Base-by-base conservation (phyloP, 2,113 vertebrate genomes). In the Meleagris gallopavo region DNA sequence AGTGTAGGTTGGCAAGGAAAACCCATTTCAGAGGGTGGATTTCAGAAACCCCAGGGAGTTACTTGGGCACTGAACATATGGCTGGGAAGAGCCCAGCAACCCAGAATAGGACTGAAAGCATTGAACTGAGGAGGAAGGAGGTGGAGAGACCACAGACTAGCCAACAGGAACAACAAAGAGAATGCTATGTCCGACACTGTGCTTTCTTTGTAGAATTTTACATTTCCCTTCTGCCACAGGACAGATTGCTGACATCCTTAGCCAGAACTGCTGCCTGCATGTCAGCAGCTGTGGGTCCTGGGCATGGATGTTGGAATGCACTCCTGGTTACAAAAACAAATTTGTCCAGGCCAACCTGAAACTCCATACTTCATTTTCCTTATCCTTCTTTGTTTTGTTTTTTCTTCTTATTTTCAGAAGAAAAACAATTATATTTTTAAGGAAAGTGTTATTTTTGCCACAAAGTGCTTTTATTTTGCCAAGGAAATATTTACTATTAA, bases 371-470 rank as follows among this genome's bases (percentile, higher is more conserved):
- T 83, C 7, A 83, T 96, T 92, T 92, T 70, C 16, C 55, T 92
- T 93, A 11, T 40, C 17, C 25, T 13, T 95, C 89, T 36, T 92
- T 76, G 10, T 16, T 34, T 61, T 52, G 14, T 94, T 81, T 46
- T 11, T 48, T 24, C 48, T 24, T 48, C 48, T 48, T 48, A 20
- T 50, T 50, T 65, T 78, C 55, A 64, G 52, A 16, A 89, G 78
- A 86, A 96, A 95, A 95, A 92, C 79, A 94, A 77, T 83, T 88
- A 52, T 82, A 5, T 73, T 91, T 94, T 94, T 94, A 67, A 58
- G 91, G 71, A 61, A 85, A 95, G 45, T 84, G 48, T 15, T 93
- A 71, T 80, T 94, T 94, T 94, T 34, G 55, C 29, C 19, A 77
- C 62, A 79, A 87, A 90, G 91, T 54, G 38, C 50, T 89, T 83